Conservation (phyloP, 2,797 vertebrate species). For the Gymnodraco acuticeps region DNA sequence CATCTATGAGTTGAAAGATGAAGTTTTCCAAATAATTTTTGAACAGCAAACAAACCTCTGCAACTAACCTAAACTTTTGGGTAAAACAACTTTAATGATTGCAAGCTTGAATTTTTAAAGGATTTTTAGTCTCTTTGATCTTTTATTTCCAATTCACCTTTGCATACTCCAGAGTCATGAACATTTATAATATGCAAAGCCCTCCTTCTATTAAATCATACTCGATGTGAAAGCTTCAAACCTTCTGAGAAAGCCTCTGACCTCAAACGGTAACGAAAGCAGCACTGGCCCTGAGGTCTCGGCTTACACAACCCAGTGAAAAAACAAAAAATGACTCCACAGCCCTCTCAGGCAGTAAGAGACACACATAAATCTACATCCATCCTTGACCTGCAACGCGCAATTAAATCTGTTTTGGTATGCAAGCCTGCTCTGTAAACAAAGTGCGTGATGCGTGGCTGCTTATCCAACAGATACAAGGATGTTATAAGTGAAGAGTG, state of each 20-base stretch:
- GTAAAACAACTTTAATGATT: conserved; percentile 71
- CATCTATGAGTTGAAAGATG: conserved; percentile 22
- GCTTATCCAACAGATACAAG: conserved; percentile 38
- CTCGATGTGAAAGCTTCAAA: conserved; percentile 61
- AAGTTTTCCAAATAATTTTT: conserved; percentile 42
- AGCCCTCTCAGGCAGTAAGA: conserved; percentile 5
- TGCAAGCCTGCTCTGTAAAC: conserved; percentile 38
- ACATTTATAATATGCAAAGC: conserved; percentile 79
- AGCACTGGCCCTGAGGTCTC: conserved; percentile 46
- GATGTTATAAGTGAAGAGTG: conserved; percentile 47
- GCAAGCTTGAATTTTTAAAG: conserved; percentile 67
- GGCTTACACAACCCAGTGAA: conserved; percentile 35
- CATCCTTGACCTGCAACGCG: conserved; percentile 66
- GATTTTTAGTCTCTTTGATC: conserved; percentile 75
- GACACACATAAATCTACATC: conserved; percentile 34
- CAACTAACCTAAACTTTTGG: conserved; percentile 37
- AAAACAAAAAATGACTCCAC: conserved; percentile 4
- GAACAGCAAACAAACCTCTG: conserved; percentile 61
- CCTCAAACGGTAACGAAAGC: conserved; percentile 58
- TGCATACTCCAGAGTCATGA: conserved; percentile 76
- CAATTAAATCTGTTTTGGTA: conserved; percentile 57
- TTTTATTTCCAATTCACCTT: conserved; percentile 78
- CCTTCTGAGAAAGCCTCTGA: conserved; percentile 67
- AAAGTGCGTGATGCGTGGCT: conserved; percentile 27
- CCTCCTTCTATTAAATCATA: conserved; percentile 57